phyloP scores from a whole-genome alignment of 2,797 vertebrate genomes.

The Pyrocephalus nanus region DNA sequence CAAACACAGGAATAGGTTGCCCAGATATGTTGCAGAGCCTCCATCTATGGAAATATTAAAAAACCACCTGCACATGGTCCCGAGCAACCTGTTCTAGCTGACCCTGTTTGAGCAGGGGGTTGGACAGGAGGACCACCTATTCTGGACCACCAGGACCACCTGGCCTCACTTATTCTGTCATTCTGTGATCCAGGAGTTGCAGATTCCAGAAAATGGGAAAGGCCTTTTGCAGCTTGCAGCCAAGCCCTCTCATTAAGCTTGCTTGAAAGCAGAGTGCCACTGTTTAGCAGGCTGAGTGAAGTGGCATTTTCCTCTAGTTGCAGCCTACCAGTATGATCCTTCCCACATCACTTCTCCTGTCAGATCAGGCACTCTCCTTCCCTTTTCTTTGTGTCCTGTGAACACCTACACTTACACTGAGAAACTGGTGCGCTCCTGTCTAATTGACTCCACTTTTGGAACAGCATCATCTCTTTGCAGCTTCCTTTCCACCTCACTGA shows the following conservation, averaged over 20 bases:
- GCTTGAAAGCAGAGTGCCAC: background rate
- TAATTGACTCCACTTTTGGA: background rate
- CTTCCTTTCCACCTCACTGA: background rate
- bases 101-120: background rate
- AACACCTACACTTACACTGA: background rate
- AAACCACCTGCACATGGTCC: background rate
- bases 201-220: background rate
- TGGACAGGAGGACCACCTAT: background rate
- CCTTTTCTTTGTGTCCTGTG: background rate
- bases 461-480: background rate
- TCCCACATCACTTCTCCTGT: background rate
- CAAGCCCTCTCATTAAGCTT: background rate
- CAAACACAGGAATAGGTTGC: background rate
- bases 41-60: background rate
- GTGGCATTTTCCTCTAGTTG: background rate
- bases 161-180: background rate
- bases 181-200: background rate
- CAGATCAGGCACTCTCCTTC: background rate
- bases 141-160: no score
- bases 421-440: background rate
- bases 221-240: background rate
- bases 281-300: background rate
- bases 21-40: background rate
- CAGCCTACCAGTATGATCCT: background rate
- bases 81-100: background rate